Base-by-base conservation (phyloP, 1,140 invertebrate species). In the Teleogryllus occipitalis region DNA sequence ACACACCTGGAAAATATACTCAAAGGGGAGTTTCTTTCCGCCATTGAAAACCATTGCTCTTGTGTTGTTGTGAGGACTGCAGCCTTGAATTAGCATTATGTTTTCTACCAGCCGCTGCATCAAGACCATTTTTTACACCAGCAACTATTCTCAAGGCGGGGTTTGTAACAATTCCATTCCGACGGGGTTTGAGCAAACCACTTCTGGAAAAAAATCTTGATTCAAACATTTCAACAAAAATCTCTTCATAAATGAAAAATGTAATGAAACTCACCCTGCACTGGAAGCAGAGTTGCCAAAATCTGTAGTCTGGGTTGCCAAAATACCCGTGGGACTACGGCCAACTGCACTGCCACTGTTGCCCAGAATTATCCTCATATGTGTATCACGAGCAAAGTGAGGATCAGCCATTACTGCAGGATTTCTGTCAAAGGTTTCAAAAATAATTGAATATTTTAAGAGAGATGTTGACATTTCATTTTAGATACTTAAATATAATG, bases 101-200 rank as follows among this genome's bases (percentile, higher is more conserved):
- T 74, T 87, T 83, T 82, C 86, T 86, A n/a, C 86, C 87, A 8
- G 89, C 89, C 14, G 89, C 89, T 15, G 88, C 88, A 84, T 93
- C 91, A 82, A 93, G 88, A 82, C 91, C 91, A 85, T 91, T 92
- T 83, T 90, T 90, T 82, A 95, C 93, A 65, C 89, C 90, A 46
- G 88, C 88, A 54, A 91, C 89, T 78, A 94, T 88, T 83, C 93
- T 89, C 88, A 96, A 92, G 79, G 95, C 96, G 65, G 96, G 96
- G 86, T 97, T 97, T 7, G 95, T 96, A 10, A 96, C 95, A 81
- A 97, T 95, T 7, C 96, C 95, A 84, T 97, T 97, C 81, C 95
- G 90, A 85, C 92, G 93, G 83, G 90, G 89, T 85, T 93, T 93
- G 81, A 89, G 84, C 85, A 46, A 74, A 79, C 48, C 48, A 80